Conservation (phyloP, 2,113 vertebrate species). For the Aepyceros melampus region DNA sequence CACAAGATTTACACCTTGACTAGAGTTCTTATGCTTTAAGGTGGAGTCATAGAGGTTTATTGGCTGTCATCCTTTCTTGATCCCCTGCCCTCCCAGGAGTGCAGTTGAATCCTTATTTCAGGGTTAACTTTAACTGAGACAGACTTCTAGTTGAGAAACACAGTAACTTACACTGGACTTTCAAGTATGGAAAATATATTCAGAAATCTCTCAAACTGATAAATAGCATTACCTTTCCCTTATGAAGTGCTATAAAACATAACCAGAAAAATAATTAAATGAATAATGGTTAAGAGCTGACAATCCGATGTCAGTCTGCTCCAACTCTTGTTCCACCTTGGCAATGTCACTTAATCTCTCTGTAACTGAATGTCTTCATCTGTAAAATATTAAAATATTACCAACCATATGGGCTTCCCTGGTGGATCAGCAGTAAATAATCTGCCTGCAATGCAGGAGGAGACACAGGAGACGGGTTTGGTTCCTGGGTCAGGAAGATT, state of each 20-base stretch:
- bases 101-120: neutral
- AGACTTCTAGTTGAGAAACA: neutral
- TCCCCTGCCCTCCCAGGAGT: neutral
- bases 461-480: neutral
- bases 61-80: neutral
- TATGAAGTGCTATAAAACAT: neutral
- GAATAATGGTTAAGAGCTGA: neutral
- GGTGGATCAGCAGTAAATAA: neutral
- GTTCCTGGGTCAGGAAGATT: neutral
- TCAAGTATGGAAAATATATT: neutral
- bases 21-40: neutral
- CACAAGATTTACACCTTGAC: neutral
- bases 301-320: neutral
- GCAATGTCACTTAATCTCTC: neutral
- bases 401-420: neutral
- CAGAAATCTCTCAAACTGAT: neutral
- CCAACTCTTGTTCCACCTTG: neutral
- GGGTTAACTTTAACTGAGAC: neutral
- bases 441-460: neutral
- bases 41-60: neutral
- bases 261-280: neutral
- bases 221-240: neutral
- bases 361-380: neutral
- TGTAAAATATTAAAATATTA: neutral
- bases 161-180: neutral